A percentile compares a stretch with the other conserved stretches of the same genome.
Evolutionary conservation across 2,888 invertebrate species (phyloP).

Genomic region (Leptinotarsa juncta): DNA sequence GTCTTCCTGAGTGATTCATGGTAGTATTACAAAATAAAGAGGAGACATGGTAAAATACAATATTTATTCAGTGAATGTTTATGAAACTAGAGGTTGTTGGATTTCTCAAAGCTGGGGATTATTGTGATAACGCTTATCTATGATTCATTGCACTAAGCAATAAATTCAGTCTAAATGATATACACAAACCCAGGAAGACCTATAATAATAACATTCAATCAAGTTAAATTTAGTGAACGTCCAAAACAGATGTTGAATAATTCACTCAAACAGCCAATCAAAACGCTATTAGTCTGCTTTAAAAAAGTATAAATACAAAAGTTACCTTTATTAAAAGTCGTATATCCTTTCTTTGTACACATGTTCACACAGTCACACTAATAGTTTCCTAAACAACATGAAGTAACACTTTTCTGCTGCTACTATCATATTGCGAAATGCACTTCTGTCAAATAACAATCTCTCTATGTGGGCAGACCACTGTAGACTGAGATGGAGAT

Average conservation of each 20-base stretch:
- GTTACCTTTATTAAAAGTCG: slow-evolving; percentile 35
- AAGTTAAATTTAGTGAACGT: neutral
- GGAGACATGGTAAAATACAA: neutral
- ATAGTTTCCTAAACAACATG: slow-evolving; percentile 22
- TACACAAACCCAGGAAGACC: neutral
- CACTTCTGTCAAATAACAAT: slow-evolving; percentile 6
- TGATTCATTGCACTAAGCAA: neutral
- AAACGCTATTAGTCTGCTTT: neutral
- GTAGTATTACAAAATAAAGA: neutral
- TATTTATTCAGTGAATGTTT: slow-evolving; percentile 3
- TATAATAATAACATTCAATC: slow-evolving; percentile 3
- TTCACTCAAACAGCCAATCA: slow-evolving; percentile 7
- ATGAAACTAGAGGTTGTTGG: neutral
- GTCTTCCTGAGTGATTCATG: neutral
- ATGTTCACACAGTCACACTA: slow-evolving; percentile 41
- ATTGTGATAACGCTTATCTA: slow-evolving; percentile 1
- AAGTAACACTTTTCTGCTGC: slow-evolving; percentile 23
- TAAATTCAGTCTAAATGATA: neutral
- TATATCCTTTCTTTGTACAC: slow-evolving; percentile 46
- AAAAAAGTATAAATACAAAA: neutral
- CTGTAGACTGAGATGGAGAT: slow-evolving; percentile 34
- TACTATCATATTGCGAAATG: slow-evolving; percentile 28
- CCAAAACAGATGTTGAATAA: slow-evolving; percentile 9
- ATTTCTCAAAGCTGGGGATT: neutral
- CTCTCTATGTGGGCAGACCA: slow-evolving; percentile 37